Evolutionary conservation across 2,113 vertebrate genomes (phyloP), one percentile per base, ranked within the genome.

Genomic region (Psilopogon haemacephalus): DNA sequence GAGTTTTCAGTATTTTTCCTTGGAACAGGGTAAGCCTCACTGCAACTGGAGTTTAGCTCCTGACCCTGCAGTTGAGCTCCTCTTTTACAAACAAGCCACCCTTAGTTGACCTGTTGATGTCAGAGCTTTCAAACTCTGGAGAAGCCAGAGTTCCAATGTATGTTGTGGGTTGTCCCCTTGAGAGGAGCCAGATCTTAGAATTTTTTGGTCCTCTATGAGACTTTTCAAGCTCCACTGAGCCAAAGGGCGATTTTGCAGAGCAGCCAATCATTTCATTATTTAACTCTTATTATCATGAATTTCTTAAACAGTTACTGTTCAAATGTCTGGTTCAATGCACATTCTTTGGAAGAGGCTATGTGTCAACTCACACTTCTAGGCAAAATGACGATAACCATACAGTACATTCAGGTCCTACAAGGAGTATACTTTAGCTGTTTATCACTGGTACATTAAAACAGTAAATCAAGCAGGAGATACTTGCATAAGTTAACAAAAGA

Each of bases 371-470:
- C 26, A 70, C 32, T 81, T 80, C 40, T 44, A 67, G 69, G 56
- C 32, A 82, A 32, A 44, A 50, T 64, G 68, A 64, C 30, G 64
- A 60, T 60, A 91, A 80, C 19, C 64, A 46, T 14, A 77, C 24
- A 40, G 19, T 70, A 69, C 88, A 62, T 60, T 89, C 32, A 65
- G 85, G 56, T 15, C 26, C 37, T 67, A 6, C 37, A 70, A 64
- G 27, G 42, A 94, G 18, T 63, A 21, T 82, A 65, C 89, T 82
- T 30, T 37, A 84, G 67, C 55, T 67, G 30, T 95, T 91, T 92
- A 74, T 91, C 84, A 94, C 69, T 10, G 44, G 58, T 68, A 69
- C 89, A 94, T 93, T 95, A 94, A 95, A 94, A 77, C 5, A 83
- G 46, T 94, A 94, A 96, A 96, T 95, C 88, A 91, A 91, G 74